Percentiles rank a stretch among this genome's conserved stretches.
Evolutionary conservation across 1,140 invertebrate genomes (phyloP).

Genomic region (Brachionus paranguensis): DNA sequence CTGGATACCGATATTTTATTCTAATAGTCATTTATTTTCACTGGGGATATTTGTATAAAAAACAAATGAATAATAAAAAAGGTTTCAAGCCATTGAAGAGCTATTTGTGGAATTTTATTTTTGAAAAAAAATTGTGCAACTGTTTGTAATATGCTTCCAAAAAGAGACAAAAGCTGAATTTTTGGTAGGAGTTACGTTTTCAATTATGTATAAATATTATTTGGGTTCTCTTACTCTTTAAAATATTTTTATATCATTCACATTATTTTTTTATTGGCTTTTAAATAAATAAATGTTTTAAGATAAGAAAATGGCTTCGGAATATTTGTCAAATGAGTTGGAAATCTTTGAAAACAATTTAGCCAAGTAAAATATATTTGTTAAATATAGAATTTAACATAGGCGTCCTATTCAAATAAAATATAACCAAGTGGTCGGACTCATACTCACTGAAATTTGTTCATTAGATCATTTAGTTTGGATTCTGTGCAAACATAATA

Average conservation of each 20-base stretch:
- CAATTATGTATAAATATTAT: neutral
- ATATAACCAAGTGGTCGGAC: neutral
- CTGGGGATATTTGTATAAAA: neutral
- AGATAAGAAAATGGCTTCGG: neutral
- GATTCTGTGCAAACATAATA: neutral
- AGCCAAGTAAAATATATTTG: neutral
- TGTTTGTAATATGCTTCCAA: neutral
- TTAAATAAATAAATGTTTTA: neutral
- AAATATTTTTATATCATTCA: neutral
- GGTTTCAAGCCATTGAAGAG: neutral
- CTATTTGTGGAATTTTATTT: neutral
- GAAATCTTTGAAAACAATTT: neutral
- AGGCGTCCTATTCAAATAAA: neutral
- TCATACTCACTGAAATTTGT: neutral
- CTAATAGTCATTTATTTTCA: neutral
- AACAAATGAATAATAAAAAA: neutral
- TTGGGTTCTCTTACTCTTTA: neutral
- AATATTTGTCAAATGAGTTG: neutral
- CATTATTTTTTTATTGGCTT: neutral
- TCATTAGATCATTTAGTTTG: neutral
- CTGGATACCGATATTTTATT: neutral
- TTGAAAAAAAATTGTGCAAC: neutral
- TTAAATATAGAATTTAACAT: neutral
- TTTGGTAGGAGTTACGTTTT: neutral
- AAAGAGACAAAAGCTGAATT: neutral